phyloP scores from a whole-genome alignment of 2,797 vertebrate species.

The Fratercula arctica region DNA sequence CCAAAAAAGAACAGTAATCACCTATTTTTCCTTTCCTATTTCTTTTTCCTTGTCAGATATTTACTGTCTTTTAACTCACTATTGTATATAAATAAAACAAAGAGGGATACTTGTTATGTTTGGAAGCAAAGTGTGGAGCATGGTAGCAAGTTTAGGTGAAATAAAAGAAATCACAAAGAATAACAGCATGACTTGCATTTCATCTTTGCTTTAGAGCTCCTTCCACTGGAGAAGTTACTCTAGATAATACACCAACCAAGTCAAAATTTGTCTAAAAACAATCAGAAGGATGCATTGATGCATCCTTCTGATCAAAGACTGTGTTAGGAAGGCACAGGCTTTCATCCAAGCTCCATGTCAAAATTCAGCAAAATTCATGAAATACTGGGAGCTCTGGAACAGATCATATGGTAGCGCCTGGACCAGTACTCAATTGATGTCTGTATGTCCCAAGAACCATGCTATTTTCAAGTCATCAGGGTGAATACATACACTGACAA shows the following conservation, averaged over 20 bases:
- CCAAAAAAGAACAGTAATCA: not conserved
- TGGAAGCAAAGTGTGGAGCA: not conserved
- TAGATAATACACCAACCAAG: not conserved
- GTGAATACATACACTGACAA: not conserved
- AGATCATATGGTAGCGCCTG: not conserved
- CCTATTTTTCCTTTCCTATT: not conserved
- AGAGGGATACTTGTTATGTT: not conserved
- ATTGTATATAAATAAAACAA: not conserved
- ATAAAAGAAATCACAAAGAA: not conserved
- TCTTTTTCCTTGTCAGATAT: not conserved
- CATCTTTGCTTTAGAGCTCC: not conserved
- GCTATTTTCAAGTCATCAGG: not conserved
- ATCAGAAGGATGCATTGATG: not conserved
- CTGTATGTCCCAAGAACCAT: not conserved
- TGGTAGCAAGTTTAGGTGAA: not conserved
- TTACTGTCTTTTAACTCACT: not conserved
- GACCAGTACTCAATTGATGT: not conserved
- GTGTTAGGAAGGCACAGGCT: not conserved
- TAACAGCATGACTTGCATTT: not conserved
- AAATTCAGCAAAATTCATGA: not conserved
- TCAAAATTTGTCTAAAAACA: not conserved
- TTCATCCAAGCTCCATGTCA: not conserved
- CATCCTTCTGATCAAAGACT: not conserved
- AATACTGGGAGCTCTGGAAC: not conserved
- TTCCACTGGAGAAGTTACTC: not conserved